A percentile compares a stretch with the other conserved stretches of the same genome.
phyloP scores from a whole-genome alignment of 2,797 vertebrate genomes.

The Hyperoplus lanceolatus region DNA sequence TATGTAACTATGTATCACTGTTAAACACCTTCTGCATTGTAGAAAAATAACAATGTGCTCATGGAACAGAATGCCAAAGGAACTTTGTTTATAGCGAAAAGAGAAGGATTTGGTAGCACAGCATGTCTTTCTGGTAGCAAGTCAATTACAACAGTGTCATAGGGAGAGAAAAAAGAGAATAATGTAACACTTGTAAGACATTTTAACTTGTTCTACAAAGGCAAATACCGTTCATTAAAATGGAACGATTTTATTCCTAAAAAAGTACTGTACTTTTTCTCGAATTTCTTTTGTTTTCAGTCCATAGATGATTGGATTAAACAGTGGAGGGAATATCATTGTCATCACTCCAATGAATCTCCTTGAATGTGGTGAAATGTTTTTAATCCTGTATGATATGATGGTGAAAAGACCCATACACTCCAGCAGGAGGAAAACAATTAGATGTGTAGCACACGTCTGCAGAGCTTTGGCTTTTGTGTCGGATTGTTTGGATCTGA shows the following conservation, averaged over 20 bases:
- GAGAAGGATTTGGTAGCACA: neutral
- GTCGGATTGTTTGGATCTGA: constrained; percentile 74
- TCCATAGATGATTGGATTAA: constrained; percentile 84
- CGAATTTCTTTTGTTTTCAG: constrained; percentile 78
- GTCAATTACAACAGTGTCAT: neutral
- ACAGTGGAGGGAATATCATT: constrained; percentile 73
- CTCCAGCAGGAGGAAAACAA: constrained; percentile 79
- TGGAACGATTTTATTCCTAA: constrained; percentile 41
- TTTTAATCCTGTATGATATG: constrained; percentile 70
- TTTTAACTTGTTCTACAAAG: neutral
- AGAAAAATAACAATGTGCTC: neutral
- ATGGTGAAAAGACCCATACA: constrained; percentile 83
- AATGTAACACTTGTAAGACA: neutral
- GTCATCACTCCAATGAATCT: constrained; percentile 66
- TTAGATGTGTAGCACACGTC: constrained; percentile 83
- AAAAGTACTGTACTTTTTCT: constrained; percentile 66
- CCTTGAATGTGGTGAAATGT: constrained; percentile 61
- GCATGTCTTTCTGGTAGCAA: neutral
- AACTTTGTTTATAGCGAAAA: neutral
- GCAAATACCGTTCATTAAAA: neutral
- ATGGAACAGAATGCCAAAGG: constrained; percentile 1
- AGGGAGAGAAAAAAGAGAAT: neutral
- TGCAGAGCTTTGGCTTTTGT: constrained; percentile 83
- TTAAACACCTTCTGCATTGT: constrained; percentile 1
- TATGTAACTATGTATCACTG: neutral